A percentile compares a stretch with the other conserved stretches of the same genome.
Evolutionary conservation across 2,113 vertebrate genomes (phyloP).

Genomic region (Verasper variegatus): DNA sequence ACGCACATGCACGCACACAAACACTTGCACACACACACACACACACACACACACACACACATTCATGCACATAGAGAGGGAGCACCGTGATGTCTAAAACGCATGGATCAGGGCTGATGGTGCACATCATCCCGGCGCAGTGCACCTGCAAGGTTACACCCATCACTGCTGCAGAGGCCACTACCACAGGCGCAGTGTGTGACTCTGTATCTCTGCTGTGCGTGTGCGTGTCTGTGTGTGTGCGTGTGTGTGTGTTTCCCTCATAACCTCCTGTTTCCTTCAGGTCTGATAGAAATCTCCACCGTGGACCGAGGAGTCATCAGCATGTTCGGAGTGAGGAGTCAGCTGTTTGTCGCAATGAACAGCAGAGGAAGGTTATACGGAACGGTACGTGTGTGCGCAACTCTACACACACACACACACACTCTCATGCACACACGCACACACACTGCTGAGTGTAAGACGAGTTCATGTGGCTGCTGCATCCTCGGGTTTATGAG

Average conservation of each 20-base stretch:
- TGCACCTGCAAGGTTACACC: conserved; percentile 83
- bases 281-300: conserved; percentile 94
- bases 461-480: conserved; percentile 68
- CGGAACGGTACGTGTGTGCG: conserved; percentile 87
- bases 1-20: conserved; percentile 45
- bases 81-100: conserved; percentile 1
- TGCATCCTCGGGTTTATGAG: conserved; percentile 64
- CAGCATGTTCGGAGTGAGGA: conserved; percentile 92
- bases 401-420: conserved; percentile 22
- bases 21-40: conserved; percentile 14
- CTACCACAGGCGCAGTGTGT: conserved; percentile 43
- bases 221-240: neutral
- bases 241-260: neutral
- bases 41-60: conserved; percentile 38
- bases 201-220: conserved; percentile 3
- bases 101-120: conserved; percentile 20
- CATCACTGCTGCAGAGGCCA: conserved; percentile 72
- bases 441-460: conserved; percentile 49
- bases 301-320: conserved; percentile 95
- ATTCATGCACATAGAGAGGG: conserved; percentile 34
- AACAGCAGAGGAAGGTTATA: conserved; percentile 94
- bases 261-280: conserved; percentile 46
- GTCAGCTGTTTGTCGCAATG: conserved; percentile 93
- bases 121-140: conserved; percentile 75
- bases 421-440: conserved; percentile 21